phyloP scores from a whole-genome alignment of 2,888 invertebrate genomes.

The Epinotia demarniana region DNA sequence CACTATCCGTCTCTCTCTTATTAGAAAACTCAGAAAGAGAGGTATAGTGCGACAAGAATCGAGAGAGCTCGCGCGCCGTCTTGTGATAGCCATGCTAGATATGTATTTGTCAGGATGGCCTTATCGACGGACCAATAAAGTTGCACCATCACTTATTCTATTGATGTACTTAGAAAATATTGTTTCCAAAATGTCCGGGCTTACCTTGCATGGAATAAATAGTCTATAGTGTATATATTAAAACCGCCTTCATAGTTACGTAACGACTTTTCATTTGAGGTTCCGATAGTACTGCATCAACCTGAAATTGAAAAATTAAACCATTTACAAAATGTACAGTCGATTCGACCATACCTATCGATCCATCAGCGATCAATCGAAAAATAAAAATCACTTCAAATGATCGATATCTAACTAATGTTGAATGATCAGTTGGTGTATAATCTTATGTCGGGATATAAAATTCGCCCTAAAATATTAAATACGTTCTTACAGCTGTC shows the following conservation, averaged over 20 bases:
- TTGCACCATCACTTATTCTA: neutral
- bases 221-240: conserved; percentile 39
- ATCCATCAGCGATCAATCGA: neutral
- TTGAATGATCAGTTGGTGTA: no score
- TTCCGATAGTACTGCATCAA: conserved; percentile 44
- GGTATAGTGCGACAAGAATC: no score
- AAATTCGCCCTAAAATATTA: no score
- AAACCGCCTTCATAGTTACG: conserved; percentile 21
- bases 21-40: no score
- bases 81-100: no score
- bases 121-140: neutral
- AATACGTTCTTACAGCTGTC: no score
- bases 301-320: conserved; percentile 37
- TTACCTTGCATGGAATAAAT: conserved; percentile 39
- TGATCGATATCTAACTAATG: no score
- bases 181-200: conserved; percentile 20
- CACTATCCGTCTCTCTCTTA: no score
- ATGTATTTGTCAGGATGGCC: neutral
- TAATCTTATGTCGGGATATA: no score
- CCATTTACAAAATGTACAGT: neutral
- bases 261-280: conserved; percentile 24
- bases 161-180: neutral
- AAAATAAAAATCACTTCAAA: no score
- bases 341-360: neutral
- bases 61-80: no score